A percentile compares a stretch with the other conserved stretches of the same genome.
These are phyloP conservation scores for Mythimna loreyi DNA, from an alignment of 2,888 invertebrate species.

Conservation along the genomic window DNA sequence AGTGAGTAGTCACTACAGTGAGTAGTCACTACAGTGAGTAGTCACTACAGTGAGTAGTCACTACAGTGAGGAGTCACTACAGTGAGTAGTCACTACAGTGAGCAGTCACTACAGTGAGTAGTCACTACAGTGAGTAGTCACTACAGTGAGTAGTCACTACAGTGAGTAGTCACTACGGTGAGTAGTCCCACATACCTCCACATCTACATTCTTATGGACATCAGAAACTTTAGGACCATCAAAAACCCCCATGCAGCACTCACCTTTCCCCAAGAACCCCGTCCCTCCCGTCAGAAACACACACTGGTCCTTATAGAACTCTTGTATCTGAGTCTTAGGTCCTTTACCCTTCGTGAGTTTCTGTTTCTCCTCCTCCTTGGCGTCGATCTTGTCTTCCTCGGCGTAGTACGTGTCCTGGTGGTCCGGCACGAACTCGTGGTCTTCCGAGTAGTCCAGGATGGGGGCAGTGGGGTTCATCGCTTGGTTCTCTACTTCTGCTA, in stretches of 20 bases:
- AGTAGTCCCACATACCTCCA: no score
- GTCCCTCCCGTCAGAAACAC: slow-evolving; percentile 88
- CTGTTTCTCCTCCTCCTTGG: slow-evolving; percentile 86
- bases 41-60: no score
- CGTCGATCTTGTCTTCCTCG: slow-evolving; percentile 84
- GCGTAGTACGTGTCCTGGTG: slow-evolving; percentile 87
- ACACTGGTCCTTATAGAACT: slow-evolving; percentile 85
- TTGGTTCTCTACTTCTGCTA: slow-evolving; percentile 80
- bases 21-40: no score
- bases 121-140: no score
- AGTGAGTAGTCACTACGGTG: no score
- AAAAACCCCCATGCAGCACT: slow-evolving; percentile 71
- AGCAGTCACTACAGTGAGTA: no score
- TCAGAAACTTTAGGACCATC: slow-evolving; percentile 34
- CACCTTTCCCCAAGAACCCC: slow-evolving; percentile 88
- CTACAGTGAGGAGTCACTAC: no score
- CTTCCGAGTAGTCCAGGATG: slow-evolving; percentile 88
- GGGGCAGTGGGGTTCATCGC: slow-evolving; percentile 85
- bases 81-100: no score
- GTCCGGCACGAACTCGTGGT: slow-evolving; percentile 89
- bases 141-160: no score
- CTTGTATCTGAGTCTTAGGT: slow-evolving; percentile 79
- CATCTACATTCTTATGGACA: no score
- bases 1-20: no score
- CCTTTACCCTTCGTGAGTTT: slow-evolving; percentile 86